Evolutionary conservation across 2,113 vertebrate species (phyloP).

Genomic region (Oostethus manadensis): DNA sequence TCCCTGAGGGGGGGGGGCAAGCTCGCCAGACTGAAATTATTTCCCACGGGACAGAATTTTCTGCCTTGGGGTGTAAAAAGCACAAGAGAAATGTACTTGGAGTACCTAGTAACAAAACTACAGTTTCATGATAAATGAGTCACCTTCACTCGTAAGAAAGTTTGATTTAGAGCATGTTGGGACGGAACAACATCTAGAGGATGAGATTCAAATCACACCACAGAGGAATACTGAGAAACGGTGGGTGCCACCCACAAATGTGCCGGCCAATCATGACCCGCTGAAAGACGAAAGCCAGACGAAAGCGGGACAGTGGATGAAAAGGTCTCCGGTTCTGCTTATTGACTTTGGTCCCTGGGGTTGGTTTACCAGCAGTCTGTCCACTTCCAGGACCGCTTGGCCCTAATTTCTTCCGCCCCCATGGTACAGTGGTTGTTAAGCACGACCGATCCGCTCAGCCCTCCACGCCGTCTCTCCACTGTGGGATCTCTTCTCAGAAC

Average conservation of each 20-base stretch:
- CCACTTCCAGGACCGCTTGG: slow-evolving; percentile 16
- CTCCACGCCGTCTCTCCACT: slow-evolving; percentile 20
- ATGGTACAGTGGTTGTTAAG: slow-evolving; percentile 14
- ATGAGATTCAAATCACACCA: slow-evolving; percentile 5
- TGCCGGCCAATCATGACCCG: neutral
- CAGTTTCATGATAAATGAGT: slow-evolving; percentile 18
- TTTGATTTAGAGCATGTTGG: neutral
- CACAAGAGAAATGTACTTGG: slow-evolving; percentile 22
- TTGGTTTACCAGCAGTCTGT: slow-evolving; percentile 32
- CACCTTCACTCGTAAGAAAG: slow-evolving; percentile 3
- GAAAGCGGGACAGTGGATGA: slow-evolving; percentile 17
- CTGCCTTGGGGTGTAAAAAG: neutral
- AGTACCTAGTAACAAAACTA: slow-evolving; percentile 21
- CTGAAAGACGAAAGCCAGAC: neutral
- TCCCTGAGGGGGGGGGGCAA: slow-evolving; percentile 46
- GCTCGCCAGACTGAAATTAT: slow-evolving; percentile 23
- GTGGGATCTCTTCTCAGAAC: slow-evolving; percentile 13
- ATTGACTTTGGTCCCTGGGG: slow-evolving; percentile 44
- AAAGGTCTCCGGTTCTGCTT: slow-evolving; percentile 37
- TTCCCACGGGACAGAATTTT: slow-evolving; percentile 22
- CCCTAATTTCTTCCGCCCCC: slow-evolving; percentile 28
- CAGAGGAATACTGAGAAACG: neutral
- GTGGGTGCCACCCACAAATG: neutral
- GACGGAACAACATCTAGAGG: slow-evolving; percentile 2
- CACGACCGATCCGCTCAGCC: slow-evolving; percentile 17